phyloP scores from a whole-genome alignment of 2,888 invertebrate genomes.

The Polietes domitor region DNA sequence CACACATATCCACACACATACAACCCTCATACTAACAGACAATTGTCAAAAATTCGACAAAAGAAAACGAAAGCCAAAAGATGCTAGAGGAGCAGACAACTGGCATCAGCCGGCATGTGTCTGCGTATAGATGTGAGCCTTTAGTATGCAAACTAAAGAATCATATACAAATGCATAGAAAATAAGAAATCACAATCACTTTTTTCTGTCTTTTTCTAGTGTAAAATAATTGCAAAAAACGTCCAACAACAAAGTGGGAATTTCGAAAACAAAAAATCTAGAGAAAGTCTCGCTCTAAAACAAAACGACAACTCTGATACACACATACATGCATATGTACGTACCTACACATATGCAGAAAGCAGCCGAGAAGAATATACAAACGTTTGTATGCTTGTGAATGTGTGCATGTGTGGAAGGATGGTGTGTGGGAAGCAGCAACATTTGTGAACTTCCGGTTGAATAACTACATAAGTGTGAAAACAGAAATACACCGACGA shows the following conservation, averaged over 20 bases:
- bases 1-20: background rate
- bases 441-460: conserved; percentile 77
- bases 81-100: background rate
- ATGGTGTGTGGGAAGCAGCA: conserved; percentile 43
- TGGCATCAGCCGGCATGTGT: background rate
- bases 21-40: background rate
- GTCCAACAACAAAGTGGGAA: conserved; percentile 47
- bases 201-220: conserved; percentile 53
- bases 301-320: conserved; percentile 18
- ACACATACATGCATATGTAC: background rate
- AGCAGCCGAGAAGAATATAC: conserved; percentile 19
- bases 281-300: conserved; percentile 40
- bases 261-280: conserved; percentile 26
- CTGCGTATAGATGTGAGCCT: background rate
- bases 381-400: conserved; percentile 36
- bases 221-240: conserved; percentile 57
- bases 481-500: conserved; percentile 36
- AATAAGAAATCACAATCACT: background rate
- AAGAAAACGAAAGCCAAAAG: background rate
- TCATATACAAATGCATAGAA: background rate
- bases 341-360: background rate
- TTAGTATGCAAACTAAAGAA: background rate
- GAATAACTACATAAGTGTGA: conserved; percentile 73
- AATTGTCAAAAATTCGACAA: conserved; percentile 8
- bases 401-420: conserved; percentile 16